Base-by-base conservation (phyloP, 2,888 invertebrate species). In the Girardia tigrina region DNA sequence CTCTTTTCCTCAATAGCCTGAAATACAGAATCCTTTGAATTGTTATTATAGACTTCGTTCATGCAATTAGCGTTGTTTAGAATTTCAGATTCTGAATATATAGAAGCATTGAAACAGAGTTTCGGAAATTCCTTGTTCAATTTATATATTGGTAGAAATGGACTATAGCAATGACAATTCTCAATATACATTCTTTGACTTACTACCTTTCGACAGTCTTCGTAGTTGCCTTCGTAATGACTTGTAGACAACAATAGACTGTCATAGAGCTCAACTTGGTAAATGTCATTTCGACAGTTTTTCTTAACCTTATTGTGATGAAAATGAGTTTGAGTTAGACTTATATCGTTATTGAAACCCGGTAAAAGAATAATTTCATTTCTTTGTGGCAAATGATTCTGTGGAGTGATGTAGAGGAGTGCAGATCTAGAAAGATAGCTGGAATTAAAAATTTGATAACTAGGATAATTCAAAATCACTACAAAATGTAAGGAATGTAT, bases 221-320 rank as follows among this genome's bases (percentile, higher is more conserved):
- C 71, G 26, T 75, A 71, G 23, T 14, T 26, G 1, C 75, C 75
- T 70, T 75, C 70, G 8, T 56, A 75, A 2, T 71, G 12, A 28
- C 29, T 8, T 4, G 71, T 71, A n/a, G 69, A 23, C 4, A 16
- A 16, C 2, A 75, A 56, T 29, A 70, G n/a, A 1, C 71, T 28
- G 29, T 71, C 71, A 23, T 75, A 75, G 16, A 75, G 70, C 28
- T 75, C 75, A 4, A 75, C 75, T 72, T 27, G 23, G 36, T 28
- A 75, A 4, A 28, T 26, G 1, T 74, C 29, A 2, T 75, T 70
- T 23, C 75, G 73, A 75, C 75, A 75, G 2, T 27, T 20, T 16
- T 70, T 23, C 23, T 75, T 75, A n/a, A 12, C 4, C 28, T 71
- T 23, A n/a, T 29, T 28, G 26, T 26, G 26, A n/a, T 74, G 26